Conservation (phyloP, 1,140 invertebrate genomes). For the Chelonus insularis region DNA sequence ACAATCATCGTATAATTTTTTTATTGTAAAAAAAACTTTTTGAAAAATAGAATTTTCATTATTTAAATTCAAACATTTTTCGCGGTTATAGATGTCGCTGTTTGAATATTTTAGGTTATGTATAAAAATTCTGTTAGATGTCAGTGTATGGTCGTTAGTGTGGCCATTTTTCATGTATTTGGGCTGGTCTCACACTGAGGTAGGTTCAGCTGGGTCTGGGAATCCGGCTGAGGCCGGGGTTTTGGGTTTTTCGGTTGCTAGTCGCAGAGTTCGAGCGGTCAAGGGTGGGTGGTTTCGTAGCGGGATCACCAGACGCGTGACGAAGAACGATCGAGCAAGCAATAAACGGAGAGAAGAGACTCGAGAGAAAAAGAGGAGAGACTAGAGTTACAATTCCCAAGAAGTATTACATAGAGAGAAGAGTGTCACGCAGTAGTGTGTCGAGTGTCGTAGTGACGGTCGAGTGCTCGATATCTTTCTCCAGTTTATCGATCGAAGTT, state of each 20-base stretch:
- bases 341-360: background rate
- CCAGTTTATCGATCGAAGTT: conserved; percentile 9
- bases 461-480: conserved; percentile 10
- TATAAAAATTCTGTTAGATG: too few relatives aligned
- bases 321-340: conserved; percentile 9
- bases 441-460: conserved; percentile 12
- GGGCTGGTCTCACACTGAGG: conserved; percentile 9
- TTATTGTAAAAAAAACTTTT: too few relatives aligned
- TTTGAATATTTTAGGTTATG: too few relatives aligned
- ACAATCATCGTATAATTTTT: too few relatives aligned
- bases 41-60: too few relatives aligned
- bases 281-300: conserved; percentile 20
- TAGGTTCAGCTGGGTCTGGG: conserved; percentile 24
- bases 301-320: conserved; percentile 8
- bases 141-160: background rate
- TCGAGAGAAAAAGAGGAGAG: background rate
- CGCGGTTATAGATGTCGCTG: too few relatives aligned
- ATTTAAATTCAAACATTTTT: too few relatives aligned
- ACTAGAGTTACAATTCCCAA: background rate
- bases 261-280: conserved; percentile 28
- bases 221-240: conserved; percentile 26
- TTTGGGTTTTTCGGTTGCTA: conserved; percentile 25
- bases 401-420: background rate
- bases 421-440: background rate
- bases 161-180: conserved; percentile 2